phyloP scores from a whole-genome alignment of 2,797 vertebrate species.

The Microcaecilia unicolor region DNA sequence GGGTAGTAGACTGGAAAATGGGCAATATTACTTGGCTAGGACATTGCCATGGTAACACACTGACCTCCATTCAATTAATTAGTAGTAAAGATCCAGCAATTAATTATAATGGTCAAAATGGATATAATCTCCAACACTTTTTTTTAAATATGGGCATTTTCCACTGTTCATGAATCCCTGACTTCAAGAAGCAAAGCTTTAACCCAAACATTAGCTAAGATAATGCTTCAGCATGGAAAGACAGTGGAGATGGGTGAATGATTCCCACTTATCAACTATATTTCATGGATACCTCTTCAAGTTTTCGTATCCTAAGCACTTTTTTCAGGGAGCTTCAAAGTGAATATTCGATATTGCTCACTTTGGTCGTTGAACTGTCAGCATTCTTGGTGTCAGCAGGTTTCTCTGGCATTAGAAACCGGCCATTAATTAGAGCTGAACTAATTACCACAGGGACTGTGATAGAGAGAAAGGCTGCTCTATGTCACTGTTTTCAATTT shows the following conservation, averaged over 20 bases:
- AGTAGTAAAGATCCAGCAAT: conserved; percentile 56
- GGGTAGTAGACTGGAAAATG: conserved; percentile 66
- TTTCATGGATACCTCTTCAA: conserved; percentile 39
- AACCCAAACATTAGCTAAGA: conserved; percentile 34
- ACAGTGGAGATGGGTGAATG: conserved; percentile 26
- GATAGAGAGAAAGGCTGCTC: conserved; percentile 50
- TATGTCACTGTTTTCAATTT: conserved; percentile 41
- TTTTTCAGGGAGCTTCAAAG: conserved; percentile 42
- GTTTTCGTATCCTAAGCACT: conserved; percentile 42
- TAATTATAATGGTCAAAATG: conserved; percentile 64
- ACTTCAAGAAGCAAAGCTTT: conserved; percentile 37
- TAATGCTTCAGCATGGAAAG: conserved; percentile 34
- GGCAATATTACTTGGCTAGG: conserved; percentile 59
- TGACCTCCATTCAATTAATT: conserved; percentile 60
- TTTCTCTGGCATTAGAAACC: conserved; percentile 46
- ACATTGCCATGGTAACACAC: conserved; percentile 61
- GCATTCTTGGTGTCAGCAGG: conserved; percentile 50
- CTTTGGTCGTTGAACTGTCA: conserved; percentile 45
- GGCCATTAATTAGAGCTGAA: conserved; percentile 51
- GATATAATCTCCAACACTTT: conserved; percentile 48
- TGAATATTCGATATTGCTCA: conserved; percentile 48
- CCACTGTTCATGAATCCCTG: conserved; percentile 49
- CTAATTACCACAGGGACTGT: conserved; percentile 33
- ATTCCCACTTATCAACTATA: conserved; percentile 42
- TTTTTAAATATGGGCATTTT: conserved; percentile 51